Base-by-base conservation (phyloP, 2,113 vertebrate species). In the Catharus bicknelli region DNA sequence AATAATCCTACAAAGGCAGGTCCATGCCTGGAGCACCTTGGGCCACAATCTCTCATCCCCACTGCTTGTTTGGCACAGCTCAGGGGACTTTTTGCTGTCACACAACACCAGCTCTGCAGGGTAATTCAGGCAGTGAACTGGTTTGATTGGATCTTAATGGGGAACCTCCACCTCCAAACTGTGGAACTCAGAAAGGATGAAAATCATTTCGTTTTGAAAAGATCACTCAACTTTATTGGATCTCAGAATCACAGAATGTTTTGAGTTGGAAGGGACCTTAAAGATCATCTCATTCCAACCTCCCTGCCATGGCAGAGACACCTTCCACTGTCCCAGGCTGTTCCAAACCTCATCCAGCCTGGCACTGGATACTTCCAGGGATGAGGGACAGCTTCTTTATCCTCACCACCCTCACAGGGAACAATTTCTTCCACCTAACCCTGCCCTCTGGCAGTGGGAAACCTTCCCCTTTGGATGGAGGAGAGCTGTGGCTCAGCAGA, bases 251-350 rank as follows among this genome's bases (percentile, higher is more conserved):
- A 15, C 29, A 74, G 45, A n/a, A 29, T 17, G 27, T 20, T 30
- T 82, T 47, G 61, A 9, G 17, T 48, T n/a, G 34, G 25, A 75
- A 68, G 16, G 13, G 4, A 32, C 3, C 1, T 75, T 15, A 30
- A 61, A 54, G 9, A 2, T 5, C 23, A 47, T 2, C 40, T 16
- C 50, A 15, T 3, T 68, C 0, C 25, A 21, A 55, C 1, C 11
- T 21, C 50, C 10, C 4, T 4, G 12, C 27, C 53, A 53, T 10
- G 3, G 4, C 61, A 74, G 19, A 38, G 53, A 18, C 47, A 40
- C 2, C 13, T 89, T 3, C 47, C 69, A 40, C 6, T 7, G 1
- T 3, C 5, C 29, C 54, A 82, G n/a, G 7, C 0, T 68, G 29
- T n/a, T 42, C 47, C 25, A 61, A 61, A 6, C 23, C 40, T 11